These are phyloP conservation scores for Recurvirostra avosetta DNA, from an alignment of 2,113 vertebrate species.

Conservation along the genomic window DNA sequence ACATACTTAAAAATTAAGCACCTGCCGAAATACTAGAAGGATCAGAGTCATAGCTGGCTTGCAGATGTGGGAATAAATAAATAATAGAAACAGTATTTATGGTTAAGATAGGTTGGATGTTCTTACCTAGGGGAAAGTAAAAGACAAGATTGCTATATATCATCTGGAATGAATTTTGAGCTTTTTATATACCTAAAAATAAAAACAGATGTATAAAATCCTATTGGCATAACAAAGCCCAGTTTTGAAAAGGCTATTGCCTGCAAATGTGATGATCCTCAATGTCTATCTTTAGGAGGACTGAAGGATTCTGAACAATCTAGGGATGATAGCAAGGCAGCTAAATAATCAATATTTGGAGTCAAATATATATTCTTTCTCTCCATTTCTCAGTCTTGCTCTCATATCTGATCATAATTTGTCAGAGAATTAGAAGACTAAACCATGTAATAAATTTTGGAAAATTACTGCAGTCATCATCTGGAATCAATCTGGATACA, in stretches of 20 bases:
- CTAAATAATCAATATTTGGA: neutral
- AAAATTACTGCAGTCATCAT: neutral
- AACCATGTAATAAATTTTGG: neutral
- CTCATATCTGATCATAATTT: neutral
- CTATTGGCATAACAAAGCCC: neutral
- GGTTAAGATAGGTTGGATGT: neutral
- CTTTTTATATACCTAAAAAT: constrained; percentile 16
- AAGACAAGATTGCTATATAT: neutral
- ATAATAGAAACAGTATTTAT: neutral
- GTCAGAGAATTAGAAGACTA: neutral
- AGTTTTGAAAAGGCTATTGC: neutral
- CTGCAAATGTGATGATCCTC: neutral
- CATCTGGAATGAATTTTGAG: constrained; percentile 37
- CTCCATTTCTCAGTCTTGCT: neutral
- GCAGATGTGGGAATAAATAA: neutral
- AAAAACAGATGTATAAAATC: constrained; percentile 30
- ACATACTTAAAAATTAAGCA: neutral
- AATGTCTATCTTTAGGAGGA: neutral
- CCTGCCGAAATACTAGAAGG: neutral
- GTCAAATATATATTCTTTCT: neutral
- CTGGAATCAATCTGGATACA: neutral
- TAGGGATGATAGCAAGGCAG: neutral
- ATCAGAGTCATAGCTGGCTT: neutral
- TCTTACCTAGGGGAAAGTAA: constrained; percentile 6
- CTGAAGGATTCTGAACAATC: neutral